Evolutionary conservation across 2,888 invertebrate genomes (phyloP).

Genomic region (Miltochrista miniata): DNA sequence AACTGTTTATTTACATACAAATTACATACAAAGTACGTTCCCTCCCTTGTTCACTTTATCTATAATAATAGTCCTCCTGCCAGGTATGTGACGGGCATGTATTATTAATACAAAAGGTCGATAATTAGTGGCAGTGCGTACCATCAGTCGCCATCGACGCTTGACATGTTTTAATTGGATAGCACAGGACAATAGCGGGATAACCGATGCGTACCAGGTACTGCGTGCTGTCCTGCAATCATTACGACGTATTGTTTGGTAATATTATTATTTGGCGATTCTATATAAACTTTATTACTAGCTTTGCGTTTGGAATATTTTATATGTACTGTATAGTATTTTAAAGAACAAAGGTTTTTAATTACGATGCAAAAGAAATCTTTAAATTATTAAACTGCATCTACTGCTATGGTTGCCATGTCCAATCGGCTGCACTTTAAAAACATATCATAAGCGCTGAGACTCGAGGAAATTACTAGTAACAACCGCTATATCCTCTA

Average conservation of each 20-base stretch:
- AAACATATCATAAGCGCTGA: no score
- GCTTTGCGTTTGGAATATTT: conserved; percentile 12
- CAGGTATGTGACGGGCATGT: conserved; percentile 21
- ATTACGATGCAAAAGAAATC: no score
- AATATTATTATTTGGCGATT: conserved; percentile 59
- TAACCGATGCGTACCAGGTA: conserved; percentile 54
- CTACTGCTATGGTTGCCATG: no score
- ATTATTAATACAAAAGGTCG: conserved; percentile 55
- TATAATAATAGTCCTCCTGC: conserved; percentile 15
- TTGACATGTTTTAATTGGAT: conserved; percentile 78
- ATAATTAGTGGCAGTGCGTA: conserved; percentile 67
- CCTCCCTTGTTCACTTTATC: neutral
- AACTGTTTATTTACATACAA: neutral
- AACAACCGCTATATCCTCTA: no score
- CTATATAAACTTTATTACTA: conserved; percentile 46
- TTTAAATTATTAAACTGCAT: no score
- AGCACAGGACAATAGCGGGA: conserved; percentile 64
- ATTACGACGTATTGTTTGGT: conserved; percentile 76
- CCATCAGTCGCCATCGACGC: conserved; percentile 67
- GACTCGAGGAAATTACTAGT: no score
- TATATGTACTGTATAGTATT: no score
- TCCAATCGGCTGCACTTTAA: no score
- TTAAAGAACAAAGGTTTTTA: no score
- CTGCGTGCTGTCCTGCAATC: conserved; percentile 54
- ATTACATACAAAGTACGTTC: neutral